A percentile compares a stretch with the other conserved stretches of the same genome.
These are phyloP conservation scores for Actias luna DNA, from an alignment of 2,888 invertebrate species.

Conservation along the genomic window DNA sequence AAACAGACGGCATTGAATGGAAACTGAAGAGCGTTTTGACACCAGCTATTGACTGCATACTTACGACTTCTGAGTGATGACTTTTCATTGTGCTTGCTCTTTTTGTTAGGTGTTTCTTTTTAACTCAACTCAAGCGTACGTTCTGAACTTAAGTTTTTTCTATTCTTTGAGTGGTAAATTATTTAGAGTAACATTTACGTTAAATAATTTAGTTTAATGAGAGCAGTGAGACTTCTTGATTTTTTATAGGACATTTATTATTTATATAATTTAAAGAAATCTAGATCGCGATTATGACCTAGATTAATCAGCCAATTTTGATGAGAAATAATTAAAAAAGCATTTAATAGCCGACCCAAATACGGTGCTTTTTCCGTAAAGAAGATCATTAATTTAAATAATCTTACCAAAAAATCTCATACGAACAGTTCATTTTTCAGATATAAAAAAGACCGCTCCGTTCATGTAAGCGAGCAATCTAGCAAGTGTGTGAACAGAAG, in stretches of 20 bases:
- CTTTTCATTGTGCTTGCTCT: conserved; percentile 51
- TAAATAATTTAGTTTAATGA: neutral
- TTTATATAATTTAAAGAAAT: neutral
- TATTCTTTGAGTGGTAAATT: neutral
- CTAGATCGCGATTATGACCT: neutral
- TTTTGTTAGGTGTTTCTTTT: conserved; percentile 56
- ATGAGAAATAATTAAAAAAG: neutral
- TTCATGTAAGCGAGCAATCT: conserved; percentile 56
- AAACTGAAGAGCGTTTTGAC: conserved; percentile 64
- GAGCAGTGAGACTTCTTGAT: neutral
- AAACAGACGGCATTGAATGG: conserved; percentile 66
- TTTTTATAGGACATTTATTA: neutral
- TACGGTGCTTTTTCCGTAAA: neutral
- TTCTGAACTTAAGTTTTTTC: conserved; percentile 26
- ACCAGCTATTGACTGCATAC: conserved; percentile 75
- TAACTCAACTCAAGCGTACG: conserved; percentile 44
- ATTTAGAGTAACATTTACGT: neutral
- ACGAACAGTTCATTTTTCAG: conserved; percentile 53
- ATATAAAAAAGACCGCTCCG: conserved; percentile 53
- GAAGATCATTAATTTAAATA: conserved; percentile 23
- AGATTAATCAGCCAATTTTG: neutral
- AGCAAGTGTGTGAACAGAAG: conserved; percentile 59
- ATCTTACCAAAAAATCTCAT: neutral
- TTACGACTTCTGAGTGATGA: conserved; percentile 74
- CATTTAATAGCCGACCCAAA: neutral